Evolutionary conservation across 2,888 invertebrate genomes (phyloP), one percentile per base, ranked within the genome.

Genomic region (Scrobipalpa atriplicella): DNA sequence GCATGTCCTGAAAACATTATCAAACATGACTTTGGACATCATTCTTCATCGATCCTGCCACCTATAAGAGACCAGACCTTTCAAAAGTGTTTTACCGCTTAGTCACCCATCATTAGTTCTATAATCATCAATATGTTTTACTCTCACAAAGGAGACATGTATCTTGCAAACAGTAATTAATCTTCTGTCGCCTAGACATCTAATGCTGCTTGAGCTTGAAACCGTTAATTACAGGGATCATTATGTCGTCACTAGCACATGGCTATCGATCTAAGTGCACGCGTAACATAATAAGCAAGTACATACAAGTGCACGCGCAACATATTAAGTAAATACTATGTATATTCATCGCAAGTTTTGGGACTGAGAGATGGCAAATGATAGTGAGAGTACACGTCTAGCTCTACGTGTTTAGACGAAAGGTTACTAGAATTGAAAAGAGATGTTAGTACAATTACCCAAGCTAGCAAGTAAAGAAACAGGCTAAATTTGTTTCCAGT

Each of bases 211-310:
- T 47, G 47, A 47, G 47, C 47, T 47, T 47, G 47, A 47, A 47
- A 47, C 47, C 47, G 47, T 16, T 47, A 47, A 47, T 47, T 47
- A 47, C 47, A 47, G 47, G 47, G 47, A 47, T 47, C 47, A 47
- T 47, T 47, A 47, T 47, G 47, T 47, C 47, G n/a, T 47, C 47
- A 47, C 47, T 10, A 1, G 5, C 47, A 47, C 47, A 47, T 47
- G 16, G n/a, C 47, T n/a, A 8, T 47, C 29, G 29, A 29, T 5
- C 2, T 29, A 29, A 29, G 29, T 29, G 29, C 29, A 29, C 29
- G 5, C 2, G 29, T 29, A 2, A n/a, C 1, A 16, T 16, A 47
- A 43, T 43, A 43, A 13, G 13, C 13, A 43, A 3, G 5, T 47
- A 47, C 43, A n/a, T 47, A 16, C 5, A 47, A 47, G 47, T 47